These are phyloP conservation scores for Nomia melanderi DNA, from an alignment of 1,140 invertebrate genomes.

Conservation along the genomic window DNA sequence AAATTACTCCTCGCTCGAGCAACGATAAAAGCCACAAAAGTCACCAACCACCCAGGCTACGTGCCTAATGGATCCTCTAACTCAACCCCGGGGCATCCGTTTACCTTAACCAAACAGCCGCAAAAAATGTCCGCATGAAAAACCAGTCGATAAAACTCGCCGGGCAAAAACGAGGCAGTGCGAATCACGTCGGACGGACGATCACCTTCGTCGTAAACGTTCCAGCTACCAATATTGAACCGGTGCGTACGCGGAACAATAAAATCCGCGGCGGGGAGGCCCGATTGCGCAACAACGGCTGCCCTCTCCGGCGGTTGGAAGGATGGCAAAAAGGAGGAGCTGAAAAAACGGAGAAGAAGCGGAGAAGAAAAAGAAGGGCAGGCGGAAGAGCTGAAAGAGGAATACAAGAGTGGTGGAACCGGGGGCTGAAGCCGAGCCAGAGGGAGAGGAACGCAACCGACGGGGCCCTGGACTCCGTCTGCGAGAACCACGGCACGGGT, in stretches of 20 bases:
- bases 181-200: too few species aligned
- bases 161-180: too few species aligned
- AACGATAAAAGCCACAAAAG: too few species aligned
- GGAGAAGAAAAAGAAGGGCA: slow-evolving; percentile 72
- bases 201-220: neutral
- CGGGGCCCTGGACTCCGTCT: slow-evolving; percentile 48
- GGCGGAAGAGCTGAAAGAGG: slow-evolving; percentile 40
- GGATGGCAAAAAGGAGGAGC: slow-evolving; percentile 55
- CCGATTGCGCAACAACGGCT: slow-evolving; percentile 47
- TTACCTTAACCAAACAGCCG: too few species aligned
- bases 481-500: slow-evolving; percentile 74
- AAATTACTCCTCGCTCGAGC: too few species aligned
- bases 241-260: slow-evolving; percentile 5
- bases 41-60: too few species aligned
- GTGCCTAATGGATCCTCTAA: too few species aligned
- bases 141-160: too few species aligned
- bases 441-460: slow-evolving; percentile 74
- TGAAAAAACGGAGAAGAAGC: neutral
- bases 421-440: slow-evolving; percentile 59
- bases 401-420: slow-evolving; percentile 53
- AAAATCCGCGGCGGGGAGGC: neutral
- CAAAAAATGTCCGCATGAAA: too few species aligned
- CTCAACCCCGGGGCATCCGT: too few species aligned
- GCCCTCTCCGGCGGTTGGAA: slow-evolving; percentile 1
- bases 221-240: neutral